Percentiles rank a stretch among this genome's conserved stretches.
These are phyloP conservation scores for Sisyra nigra DNA, from an alignment of 2,888 invertebrate genomes.

Conservation along the genomic window DNA sequence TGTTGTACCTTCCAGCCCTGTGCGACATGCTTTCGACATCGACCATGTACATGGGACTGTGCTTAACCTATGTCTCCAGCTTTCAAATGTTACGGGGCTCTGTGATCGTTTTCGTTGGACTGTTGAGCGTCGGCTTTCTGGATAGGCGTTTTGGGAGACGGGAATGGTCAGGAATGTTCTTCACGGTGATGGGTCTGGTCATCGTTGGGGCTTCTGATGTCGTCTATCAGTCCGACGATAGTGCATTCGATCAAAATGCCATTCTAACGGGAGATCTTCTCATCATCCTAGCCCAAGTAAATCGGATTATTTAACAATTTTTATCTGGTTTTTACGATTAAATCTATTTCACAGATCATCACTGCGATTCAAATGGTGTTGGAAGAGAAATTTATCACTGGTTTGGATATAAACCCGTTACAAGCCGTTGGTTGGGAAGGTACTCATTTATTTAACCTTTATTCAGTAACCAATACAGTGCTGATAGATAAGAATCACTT, in stretches of 20 bases:
- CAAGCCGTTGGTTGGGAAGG: slow-evolving; percentile 94
- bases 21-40: slow-evolving; percentile 83
- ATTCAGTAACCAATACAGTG: background rate
- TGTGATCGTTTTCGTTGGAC: slow-evolving; percentile 76
- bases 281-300: slow-evolving; percentile 47
- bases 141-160: slow-evolving; percentile 41
- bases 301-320: slow-evolving; percentile 14
- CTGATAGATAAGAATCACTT: background rate
- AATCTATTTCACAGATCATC: slow-evolving; percentile 42
- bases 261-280: slow-evolving; percentile 69
- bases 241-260: slow-evolving; percentile 41
- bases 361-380: slow-evolving; percentile 85
- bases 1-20: slow-evolving; percentile 72
- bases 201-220: slow-evolving; percentile 64
- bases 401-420: slow-evolving; percentile 72
- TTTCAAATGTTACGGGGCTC: slow-evolving; percentile 93
- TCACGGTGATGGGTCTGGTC: slow-evolving; percentile 52
- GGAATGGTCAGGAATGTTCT: slow-evolving; percentile 63
- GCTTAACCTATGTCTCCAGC: slow-evolving; percentile 81
- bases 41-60: slow-evolving; percentile 80
- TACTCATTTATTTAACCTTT: slow-evolving; percentile 19
- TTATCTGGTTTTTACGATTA: background rate
- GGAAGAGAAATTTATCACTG: slow-evolving; percentile 79
- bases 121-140: slow-evolving; percentile 71
- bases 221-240: slow-evolving; percentile 25